Evolutionary conservation across 2,888 invertebrate species (phyloP).

Genomic region (Lasioglossum marginatum): DNA sequence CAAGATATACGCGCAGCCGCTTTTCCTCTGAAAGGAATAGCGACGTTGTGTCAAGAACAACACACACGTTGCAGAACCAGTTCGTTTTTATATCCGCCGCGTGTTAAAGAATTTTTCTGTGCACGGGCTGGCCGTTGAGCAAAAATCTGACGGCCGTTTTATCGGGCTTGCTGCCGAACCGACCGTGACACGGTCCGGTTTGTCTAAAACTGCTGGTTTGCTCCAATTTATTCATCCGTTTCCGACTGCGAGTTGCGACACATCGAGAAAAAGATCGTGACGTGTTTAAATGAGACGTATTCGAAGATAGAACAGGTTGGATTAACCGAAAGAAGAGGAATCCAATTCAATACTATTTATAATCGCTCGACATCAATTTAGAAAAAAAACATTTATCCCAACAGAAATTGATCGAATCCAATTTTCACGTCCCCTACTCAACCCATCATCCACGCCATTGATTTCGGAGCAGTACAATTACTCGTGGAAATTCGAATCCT

Average conservation of each 20-base stretch:
- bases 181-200: constrained; percentile 45
- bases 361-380: no score
- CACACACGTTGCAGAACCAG: constrained; percentile 62
- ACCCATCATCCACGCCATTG: no score
- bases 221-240: constrained; percentile 35
- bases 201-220: background rate
- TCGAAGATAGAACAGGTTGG: background rate
- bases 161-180: constrained; percentile 1
- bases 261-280: background rate
- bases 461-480: no score
- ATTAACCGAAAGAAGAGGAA: background rate
- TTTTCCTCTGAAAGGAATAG: constrained; percentile 21
- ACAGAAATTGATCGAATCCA: no score
- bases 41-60: constrained; percentile 71
- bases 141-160: constrained; percentile 29
- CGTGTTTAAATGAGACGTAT: background rate
- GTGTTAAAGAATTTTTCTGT: constrained; percentile 31
- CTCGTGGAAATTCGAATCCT: no score
- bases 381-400: no score
- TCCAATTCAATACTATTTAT: no score
- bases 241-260: background rate
- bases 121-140: background rate
- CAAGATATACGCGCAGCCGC: background rate
- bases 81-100: constrained; percentile 41
- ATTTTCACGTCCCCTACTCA: no score